A percentile compares a stretch with the other conserved stretches of the same genome.
These are phyloP conservation scores for Enchytraeus crypticus DNA, from an alignment of 2,888 invertebrate species.

Conservation along the genomic window DNA sequence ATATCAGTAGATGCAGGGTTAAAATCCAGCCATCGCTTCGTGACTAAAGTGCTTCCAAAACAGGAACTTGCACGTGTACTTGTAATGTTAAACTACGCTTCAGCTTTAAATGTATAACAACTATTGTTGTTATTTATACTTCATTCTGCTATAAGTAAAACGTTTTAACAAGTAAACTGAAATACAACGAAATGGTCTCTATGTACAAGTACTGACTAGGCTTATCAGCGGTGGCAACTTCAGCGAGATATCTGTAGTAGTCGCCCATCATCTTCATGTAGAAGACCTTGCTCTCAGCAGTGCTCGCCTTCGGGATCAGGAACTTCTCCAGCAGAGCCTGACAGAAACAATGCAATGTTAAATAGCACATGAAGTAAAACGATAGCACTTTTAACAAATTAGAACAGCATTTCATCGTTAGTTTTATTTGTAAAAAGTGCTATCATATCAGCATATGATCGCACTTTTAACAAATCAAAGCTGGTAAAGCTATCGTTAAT, in stretches of 20 bases:
- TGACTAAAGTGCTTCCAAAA: too few species aligned
- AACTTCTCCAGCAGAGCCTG: slow-evolving; percentile 95
- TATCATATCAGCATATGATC: too few species aligned
- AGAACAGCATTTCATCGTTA: not conserved
- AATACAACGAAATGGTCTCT: too few species aligned
- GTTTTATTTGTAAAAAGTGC: not conserved
- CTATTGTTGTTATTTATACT: not conserved
- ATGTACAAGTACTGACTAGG: slow-evolving; percentile 86
- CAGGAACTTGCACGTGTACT: too few species aligned
- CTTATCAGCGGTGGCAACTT: slow-evolving; percentile 61
- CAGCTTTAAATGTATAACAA: not conserved
- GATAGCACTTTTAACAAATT: not conserved
- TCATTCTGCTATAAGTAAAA: not conserved
- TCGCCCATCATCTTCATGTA: slow-evolving; percentile 99
- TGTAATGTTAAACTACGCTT: too few species aligned
- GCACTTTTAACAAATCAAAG: too few species aligned
- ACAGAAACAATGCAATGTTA: not conserved
- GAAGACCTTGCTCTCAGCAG: slow-evolving; percentile 98
- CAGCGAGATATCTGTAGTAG: slow-evolving; percentile 99
- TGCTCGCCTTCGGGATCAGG: slow-evolving; percentile 97
- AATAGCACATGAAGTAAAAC: too few species aligned
- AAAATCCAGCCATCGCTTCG: too few species aligned
- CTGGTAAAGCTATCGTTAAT: too few species aligned
- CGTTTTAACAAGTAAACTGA: too few species aligned
- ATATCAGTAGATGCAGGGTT: too few species aligned